Base-by-base conservation (phyloP, 2,888 invertebrate species). In the Lithophane leautieri region DNA sequence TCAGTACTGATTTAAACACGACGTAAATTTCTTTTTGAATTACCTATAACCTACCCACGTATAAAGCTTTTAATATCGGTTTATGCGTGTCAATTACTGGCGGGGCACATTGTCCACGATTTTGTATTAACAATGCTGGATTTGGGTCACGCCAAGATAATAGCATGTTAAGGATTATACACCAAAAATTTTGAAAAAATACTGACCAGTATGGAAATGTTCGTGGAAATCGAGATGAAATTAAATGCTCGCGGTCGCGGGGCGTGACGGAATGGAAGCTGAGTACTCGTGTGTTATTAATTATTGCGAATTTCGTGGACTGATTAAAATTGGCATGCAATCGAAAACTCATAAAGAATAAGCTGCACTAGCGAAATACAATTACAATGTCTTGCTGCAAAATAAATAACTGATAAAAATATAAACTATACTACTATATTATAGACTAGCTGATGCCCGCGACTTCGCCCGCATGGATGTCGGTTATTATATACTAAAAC, bases 1-100 rank as follows among this genome's bases (percentile, higher is more conserved):
- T 89, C 87, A 89, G 70, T 73, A 86, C 87, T 90, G 88, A 91
- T 90, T 90, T 87, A 88, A 90, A 87, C 86, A 87, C 87, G 86
- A 87, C 86, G 86, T 86, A 84, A 89, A 90, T 90, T 89, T 63
- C 62, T 81, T 76, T 80, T 73, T 65, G 74, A 81, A 85, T 85
- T 80, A 76, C 77, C 78, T 82, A 69, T 61, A 34, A 61, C 82
- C 70, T 81, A 78, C 80, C 78, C 67, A 81, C 79, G 81, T 79
- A 81, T 82, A 86, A 87, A 85, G 87, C 83, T 88, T 89, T 87
- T 87, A 88, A 87, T 88, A 87, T 88, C 84, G 78, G 84, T 88
- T 87, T 87, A 87, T 84, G 77, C 81, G 73, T 82, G 88, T 87
- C 87, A 88, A 87, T 87, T 88, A 87, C 82, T 83, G 78, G 73